Evolutionary conservation across 2,888 invertebrate species (phyloP).

Genomic region (Tolmerus cingulatus): DNA sequence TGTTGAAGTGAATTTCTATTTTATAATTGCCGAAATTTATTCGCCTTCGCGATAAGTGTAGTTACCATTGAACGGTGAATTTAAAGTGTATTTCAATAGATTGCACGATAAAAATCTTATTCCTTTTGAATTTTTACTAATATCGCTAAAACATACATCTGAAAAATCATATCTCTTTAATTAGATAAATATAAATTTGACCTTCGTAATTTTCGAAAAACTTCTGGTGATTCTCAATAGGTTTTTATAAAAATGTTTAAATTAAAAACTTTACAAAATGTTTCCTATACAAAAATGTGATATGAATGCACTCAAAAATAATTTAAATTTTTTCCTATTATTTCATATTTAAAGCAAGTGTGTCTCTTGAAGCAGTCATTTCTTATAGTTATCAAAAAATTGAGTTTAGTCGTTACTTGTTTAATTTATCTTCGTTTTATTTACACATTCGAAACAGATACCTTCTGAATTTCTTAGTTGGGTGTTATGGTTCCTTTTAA

Average conservation of each 20-base stretch:
- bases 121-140: background rate
- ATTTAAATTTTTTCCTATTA: background rate
- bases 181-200: background rate
- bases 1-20: background rate
- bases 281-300: background rate
- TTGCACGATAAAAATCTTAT: background rate
- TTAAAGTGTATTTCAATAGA: slow-evolving; percentile 41
- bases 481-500: background rate
- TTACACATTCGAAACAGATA: background rate
- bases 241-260: background rate
- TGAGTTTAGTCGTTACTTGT: background rate
- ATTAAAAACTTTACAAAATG: background rate
- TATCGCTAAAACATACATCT: background rate
- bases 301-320: background rate
- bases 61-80: slow-evolving; percentile 38
- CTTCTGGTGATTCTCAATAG: background rate
- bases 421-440: background rate
- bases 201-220: background rate
- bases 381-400: background rate
- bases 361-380: background rate
- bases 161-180: background rate
- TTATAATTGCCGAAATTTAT: slow-evolving; percentile 17
- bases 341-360: background rate
- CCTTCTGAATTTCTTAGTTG: background rate
- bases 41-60: slow-evolving; percentile 38